Evolutionary conservation across 2,888 invertebrate species (phyloP), one percentile per base, ranked within the genome.

Genomic region (Spatulosminthurus flaviceps): DNA sequence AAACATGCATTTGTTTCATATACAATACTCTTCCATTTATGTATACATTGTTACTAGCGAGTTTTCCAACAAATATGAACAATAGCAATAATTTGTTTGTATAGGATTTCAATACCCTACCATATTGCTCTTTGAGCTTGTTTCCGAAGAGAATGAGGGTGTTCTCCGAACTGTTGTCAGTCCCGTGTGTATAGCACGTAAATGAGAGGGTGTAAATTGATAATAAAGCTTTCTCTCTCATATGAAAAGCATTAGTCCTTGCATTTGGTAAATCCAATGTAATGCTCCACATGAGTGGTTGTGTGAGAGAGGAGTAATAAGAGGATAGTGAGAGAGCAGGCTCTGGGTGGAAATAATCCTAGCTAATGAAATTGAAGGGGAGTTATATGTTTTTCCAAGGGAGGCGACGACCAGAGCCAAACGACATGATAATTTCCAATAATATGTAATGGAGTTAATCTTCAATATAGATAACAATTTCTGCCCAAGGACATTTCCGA

Each of bases 271-370:
- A 51, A 51, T 51, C 51, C 51, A 51, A 19, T n/a, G 51, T 51
- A 51, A 51, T 51, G 51, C 51, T n/a, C n/a, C n/a, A 13, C 51
- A 51, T 51, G 9, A 51, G 16, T 51, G n/a, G 51, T n/a, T n/a
- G n/a, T n/a, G n/a, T n/a, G n/a, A n/a, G n/a, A n/a, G n/a, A n/a
- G n/a, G n/a, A n/a, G n/a, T n/a, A n/a, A n/a, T n/a, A n/a, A n/a
- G n/a, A n/a, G n/a, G n/a, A n/a, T n/a, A n/a, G n/a, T n/a, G n/a
- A n/a, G n/a, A n/a, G 9, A 51, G 51, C 9, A 51, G 51, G 9
- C 51, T 51, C 51, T n/a, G 51, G 51, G 51, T 51, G 51, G 19
- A 51, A 51, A 51, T 51, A 51, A 51, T 51, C 51, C 51, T 51
- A 19, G 51, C 51, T 51, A 51, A 51, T 51, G 51, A 51, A 51